These are phyloP conservation scores for Echeneis naucrates DNA, from an alignment of 2,797 vertebrate genomes.

Conservation along the genomic window DNA sequence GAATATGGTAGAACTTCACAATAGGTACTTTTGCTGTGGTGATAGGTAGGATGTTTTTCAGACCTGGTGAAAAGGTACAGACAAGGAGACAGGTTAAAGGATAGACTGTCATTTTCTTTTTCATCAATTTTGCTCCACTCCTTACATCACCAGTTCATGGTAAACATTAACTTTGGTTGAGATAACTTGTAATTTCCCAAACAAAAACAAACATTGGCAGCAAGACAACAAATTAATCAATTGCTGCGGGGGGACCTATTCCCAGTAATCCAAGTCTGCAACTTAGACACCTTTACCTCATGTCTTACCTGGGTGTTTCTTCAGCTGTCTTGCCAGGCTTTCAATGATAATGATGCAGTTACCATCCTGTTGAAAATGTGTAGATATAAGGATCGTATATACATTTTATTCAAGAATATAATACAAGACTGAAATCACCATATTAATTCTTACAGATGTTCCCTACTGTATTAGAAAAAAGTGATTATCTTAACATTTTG, in stretches of 20 bases:
- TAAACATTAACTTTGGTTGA: not conserved
- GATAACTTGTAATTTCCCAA: not conserved
- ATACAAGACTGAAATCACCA: not conserved
- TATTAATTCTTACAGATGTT: not conserved
- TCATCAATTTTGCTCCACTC: not conserved
- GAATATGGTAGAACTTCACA: constrained; percentile 94
- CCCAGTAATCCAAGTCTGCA: not conserved
- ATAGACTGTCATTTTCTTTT: not conserved
- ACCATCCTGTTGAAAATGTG: constrained; percentile 80
- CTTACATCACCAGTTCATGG: not conserved
- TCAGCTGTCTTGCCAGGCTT: constrained; percentile 90
- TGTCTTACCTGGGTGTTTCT: constrained; percentile 89
- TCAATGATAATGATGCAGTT: constrained; percentile 93
- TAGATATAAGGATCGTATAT: not conserved
- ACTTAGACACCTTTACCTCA: too few species aligned
- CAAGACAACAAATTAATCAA: not conserved
- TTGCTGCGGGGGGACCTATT: too few species aligned
- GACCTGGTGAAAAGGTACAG: constrained; percentile 75
- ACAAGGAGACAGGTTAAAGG: not conserved
- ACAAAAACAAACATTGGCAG: not conserved
- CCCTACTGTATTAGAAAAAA: not conserved
- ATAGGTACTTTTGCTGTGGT: constrained; percentile 98
- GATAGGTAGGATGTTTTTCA: constrained; percentile 95
- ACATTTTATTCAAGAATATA: not conserved
- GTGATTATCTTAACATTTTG: not conserved